Percentiles rank a stretch among this genome's conserved stretches.
Conservation (phyloP, 1,140 invertebrate genomes). For the Eciton burchellii region DNA sequence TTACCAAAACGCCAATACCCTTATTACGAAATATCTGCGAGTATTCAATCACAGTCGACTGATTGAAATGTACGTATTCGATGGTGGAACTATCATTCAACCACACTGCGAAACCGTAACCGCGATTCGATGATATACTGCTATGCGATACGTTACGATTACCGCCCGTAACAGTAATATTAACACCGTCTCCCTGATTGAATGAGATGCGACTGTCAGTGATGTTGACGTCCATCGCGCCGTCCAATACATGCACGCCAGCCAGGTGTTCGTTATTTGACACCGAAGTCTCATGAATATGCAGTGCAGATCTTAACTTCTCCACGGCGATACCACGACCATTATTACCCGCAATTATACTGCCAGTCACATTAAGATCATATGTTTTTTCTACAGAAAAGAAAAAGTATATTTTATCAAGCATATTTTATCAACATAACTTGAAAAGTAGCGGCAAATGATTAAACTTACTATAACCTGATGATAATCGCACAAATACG, state of each 20-base stretch:
- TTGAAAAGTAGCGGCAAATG: neutral
- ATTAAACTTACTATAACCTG: slow-evolving; percentile 87
- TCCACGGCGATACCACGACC: slow-evolving; percentile 96
- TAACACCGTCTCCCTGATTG: slow-evolving; percentile 96
- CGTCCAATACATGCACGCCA: slow-evolving; percentile 93
- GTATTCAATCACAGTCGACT: slow-evolving; percentile 95
- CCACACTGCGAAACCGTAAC: slow-evolving; percentile 95
- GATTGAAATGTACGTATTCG: slow-evolving; percentile 91
- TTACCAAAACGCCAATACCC: slow-evolving; percentile 92
- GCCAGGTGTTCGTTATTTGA: slow-evolving; percentile 95
- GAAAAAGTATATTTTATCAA: neutral
- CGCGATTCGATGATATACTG: slow-evolving; percentile 92
- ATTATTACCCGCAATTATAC: slow-evolving; percentile 94
- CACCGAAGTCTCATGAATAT: slow-evolving; percentile 93
- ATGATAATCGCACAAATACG: slow-evolving; percentile 91
- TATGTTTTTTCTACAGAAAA: slow-evolving; percentile 90
- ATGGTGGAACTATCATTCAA: slow-evolving; percentile 92
- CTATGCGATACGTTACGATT: slow-evolving; percentile 94
- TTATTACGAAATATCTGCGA: slow-evolving; percentile 94
- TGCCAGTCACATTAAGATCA: slow-evolving; percentile 95
- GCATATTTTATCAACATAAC: slow-evolving; percentile 11
- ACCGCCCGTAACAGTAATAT: slow-evolving; percentile 96
- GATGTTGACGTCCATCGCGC: slow-evolving; percentile 96
- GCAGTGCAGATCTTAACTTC: slow-evolving; percentile 92
- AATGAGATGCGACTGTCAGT: slow-evolving; percentile 95